Conservation (phyloP, 2,113 vertebrate genomes). For the Podocnemis expansa region DNA sequence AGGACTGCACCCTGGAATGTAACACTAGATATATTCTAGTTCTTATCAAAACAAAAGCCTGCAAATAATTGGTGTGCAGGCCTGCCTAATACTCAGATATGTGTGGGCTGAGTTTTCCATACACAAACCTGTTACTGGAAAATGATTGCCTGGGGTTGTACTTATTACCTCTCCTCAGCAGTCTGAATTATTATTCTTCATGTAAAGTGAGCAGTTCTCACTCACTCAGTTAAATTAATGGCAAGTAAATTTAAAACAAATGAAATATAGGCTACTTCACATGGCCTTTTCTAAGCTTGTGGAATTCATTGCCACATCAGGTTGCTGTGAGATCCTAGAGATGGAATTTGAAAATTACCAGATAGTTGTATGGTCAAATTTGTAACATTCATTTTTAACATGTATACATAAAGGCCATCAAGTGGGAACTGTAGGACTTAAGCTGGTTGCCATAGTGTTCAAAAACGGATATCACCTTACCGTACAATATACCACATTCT, state of each 20-base stretch:
- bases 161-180: background rate
- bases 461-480: background rate
- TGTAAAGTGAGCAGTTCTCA: background rate
- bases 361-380: background rate
- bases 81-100: background rate
- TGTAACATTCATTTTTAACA: background rate
- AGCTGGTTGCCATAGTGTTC: background rate
- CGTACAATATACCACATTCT: background rate
- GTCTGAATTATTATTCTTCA: background rate
- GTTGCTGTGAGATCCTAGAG: background rate
- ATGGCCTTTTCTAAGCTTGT: background rate
- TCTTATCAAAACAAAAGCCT: background rate
- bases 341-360: background rate
- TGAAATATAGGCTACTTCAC: background rate
- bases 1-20: too few species aligned
- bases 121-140: conserved; percentile 1
- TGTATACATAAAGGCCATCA: background rate
- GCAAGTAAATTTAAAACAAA: background rate
- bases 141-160: background rate
- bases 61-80: background rate
- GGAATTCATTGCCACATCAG: background rate
- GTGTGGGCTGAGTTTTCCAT: background rate
- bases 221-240: background rate
- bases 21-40: background rate
- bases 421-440: background rate